Base-by-base conservation (phyloP, 2,888 invertebrate genomes). In the Andrena praecox region DNA sequence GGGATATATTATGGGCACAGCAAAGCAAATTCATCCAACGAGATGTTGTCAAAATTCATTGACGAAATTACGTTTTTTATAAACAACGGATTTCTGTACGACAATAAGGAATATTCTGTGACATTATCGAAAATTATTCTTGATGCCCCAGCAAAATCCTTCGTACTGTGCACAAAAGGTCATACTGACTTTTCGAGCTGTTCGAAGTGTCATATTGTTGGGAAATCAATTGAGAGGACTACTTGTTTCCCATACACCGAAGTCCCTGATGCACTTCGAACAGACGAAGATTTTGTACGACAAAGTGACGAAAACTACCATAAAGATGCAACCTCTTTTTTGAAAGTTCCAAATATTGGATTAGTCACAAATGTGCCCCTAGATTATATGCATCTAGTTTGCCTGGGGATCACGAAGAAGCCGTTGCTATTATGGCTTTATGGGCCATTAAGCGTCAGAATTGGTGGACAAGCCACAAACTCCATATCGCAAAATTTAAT, bases 321-420 rank as follows among this genome's bases (percentile, higher is more conserved):
- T 91, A 12, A 7, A 48, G 50, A 7, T 24, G 16, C n/a, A 33
- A 71, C 59, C 24, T 68, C 82, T 27, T 52, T 92, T 59, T 78
- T 91, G 75, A 85, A 92, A 12, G 52, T 52, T n/a, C 77, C 83
- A 10, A 71, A 87, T 71, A 85, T 93, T 74, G 90, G 90, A 8
- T 50, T 89, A 24, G 89, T 92, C n/a, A 89, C 69, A 42, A 89
- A 74, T 89, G 70, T 85, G 33, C 60, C 80, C 6, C 59, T 80
- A 12, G 85, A 87, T 56, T 87, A 85, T 60, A 87, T 92, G 92
- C 93, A 93, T 35, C 35, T 35, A 35, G 35, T 35, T 35, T 35
- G 35, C 2, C 35, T 35, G 35, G 35, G 35, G 35, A 88, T 91
- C 10, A 85, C 89, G 62, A 87, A 86, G 56, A 89, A 91, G 60